These are phyloP conservation scores for Mythimna loreyi DNA, from an alignment of 2,888 invertebrate species.

Conservation along the genomic window DNA sequence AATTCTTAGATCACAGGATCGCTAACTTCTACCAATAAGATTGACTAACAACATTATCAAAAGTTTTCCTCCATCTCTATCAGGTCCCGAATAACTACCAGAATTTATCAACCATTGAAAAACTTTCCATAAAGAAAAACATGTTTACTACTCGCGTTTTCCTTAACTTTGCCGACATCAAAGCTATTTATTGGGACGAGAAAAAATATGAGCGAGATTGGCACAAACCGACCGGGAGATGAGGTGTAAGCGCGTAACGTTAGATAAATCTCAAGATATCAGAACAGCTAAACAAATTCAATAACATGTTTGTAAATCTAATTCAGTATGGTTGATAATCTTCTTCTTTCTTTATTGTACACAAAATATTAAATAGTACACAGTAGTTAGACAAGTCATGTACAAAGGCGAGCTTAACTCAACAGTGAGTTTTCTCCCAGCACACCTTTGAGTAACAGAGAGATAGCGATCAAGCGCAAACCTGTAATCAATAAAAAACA, in stretches of 20 bases:
- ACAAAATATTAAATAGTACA: too few species aligned
- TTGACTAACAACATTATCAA: neutral
- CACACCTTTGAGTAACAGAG: too few species aligned
- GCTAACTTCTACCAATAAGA: conserved; percentile 2
- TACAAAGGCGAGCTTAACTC: too few species aligned
- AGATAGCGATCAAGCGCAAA: too few species aligned
- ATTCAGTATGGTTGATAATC: conserved; percentile 33
- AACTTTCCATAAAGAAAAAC: conserved; percentile 54
- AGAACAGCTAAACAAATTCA: conserved; percentile 53
- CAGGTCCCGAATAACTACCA: conserved; percentile 20
- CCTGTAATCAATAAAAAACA: too few species aligned
- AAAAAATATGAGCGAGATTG: conserved; percentile 38
- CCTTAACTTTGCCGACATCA: conserved; percentile 49
- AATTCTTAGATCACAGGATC: neutral
- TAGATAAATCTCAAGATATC: conserved; percentile 46
- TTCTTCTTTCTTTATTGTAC: too few species aligned
- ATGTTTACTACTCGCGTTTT: conserved; percentile 54
- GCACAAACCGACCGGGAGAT: conserved; percentile 17
- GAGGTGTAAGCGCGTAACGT: conserved; percentile 27
- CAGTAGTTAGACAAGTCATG: too few species aligned
- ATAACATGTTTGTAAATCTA: conserved; percentile 58
- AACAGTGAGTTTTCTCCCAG: too few species aligned
- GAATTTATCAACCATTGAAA: conserved; percentile 51
- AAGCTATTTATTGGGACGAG: conserved; percentile 41
- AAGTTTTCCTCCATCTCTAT: conserved; percentile 15